Percentiles rank a stretch among this genome's conserved stretches.
Evolutionary conservation across 1,140 invertebrate species (phyloP).

Genomic region (Drosophila cardini): DNA sequence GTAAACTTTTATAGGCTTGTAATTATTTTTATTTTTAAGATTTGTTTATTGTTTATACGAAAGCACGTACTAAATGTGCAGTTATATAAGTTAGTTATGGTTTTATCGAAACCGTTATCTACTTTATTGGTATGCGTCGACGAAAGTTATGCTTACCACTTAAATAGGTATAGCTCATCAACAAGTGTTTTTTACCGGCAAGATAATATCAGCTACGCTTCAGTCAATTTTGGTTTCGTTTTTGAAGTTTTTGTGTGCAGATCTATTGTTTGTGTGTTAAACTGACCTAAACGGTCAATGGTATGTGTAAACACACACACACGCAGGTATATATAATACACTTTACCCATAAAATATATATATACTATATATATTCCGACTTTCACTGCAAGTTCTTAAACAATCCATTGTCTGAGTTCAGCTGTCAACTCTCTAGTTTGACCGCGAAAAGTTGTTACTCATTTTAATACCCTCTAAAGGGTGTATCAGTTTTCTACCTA

Average conservation of each 20-base stretch:
- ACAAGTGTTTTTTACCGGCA: conserved; percentile 2
- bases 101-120: conserved; percentile 18
- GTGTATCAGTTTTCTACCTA: not conserved
- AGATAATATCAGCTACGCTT: conserved; percentile 24
- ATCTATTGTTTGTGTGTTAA: conserved; percentile 33
- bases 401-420: not conserved
- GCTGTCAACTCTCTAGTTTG: conserved; percentile 4
- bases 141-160: conserved; percentile 16
- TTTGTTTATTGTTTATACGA: conserved; percentile 1
- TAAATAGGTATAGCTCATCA: not conserved
- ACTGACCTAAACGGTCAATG: conserved; percentile 24
- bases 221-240: not conserved
- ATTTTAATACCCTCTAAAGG: not conserved
- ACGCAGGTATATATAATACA: not conserved
- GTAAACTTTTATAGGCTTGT: too few species aligned
- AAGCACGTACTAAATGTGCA: conserved; percentile 7
- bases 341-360: not conserved
- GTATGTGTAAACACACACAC: not conserved
- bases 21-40: not conserved
- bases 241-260: not conserved
- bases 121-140: conserved; percentile 3
- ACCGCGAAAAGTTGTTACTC: not conserved
- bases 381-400: conserved; percentile 28
- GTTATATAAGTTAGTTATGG: not conserved
- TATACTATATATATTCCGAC: not conserved